A percentile compares a stretch with the other conserved stretches of the same genome.
These are phyloP conservation scores for Drosophila simulans DNA, from an alignment of 1,140 invertebrate species.

Conservation along the genomic window DNA sequence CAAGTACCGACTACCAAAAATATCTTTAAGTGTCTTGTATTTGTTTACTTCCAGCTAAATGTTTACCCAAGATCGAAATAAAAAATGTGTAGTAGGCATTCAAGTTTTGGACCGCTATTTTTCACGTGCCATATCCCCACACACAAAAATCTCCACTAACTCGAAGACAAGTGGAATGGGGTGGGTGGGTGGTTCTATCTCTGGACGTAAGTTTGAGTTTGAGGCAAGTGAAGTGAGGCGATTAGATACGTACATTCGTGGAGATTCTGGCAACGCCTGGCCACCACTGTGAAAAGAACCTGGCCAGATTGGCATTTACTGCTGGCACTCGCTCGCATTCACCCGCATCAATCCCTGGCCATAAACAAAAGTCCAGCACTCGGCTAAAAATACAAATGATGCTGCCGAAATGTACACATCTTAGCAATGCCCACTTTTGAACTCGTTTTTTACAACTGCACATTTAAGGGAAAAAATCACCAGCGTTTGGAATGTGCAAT, in stretches of 20 bases:
- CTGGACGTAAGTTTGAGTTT: not conserved
- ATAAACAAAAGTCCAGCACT: constrained; percentile 35
- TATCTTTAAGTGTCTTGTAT: constrained; percentile 80
- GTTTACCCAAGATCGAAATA: constrained; percentile 76
- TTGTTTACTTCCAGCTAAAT: constrained; percentile 80
- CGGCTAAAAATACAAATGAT: constrained; percentile 26
- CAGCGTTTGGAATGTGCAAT: not conserved
- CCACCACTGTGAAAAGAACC: constrained; percentile 30
- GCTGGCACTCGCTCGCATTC: constrained; percentile 12
- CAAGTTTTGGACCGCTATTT: constrained; percentile 76
- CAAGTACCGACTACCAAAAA: constrained; percentile 76
- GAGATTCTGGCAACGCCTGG: constrained; percentile 41
- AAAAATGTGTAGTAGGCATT: constrained; percentile 75
- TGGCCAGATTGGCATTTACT: constrained; percentile 63
- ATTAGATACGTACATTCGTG: constrained; percentile 58
- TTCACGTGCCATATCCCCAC: constrained; percentile 68
- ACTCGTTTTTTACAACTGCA: constrained; percentile 8
- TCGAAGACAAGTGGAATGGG: constrained; percentile 1
- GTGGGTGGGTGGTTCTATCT: not conserved
- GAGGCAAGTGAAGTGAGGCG: constrained; percentile 7
- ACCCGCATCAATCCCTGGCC: constrained; percentile 11
- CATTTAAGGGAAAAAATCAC: not conserved
- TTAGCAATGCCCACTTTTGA: constrained; percentile 34
- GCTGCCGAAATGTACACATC: constrained; percentile 35
- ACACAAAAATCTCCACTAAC: constrained; percentile 10